phyloP scores from a whole-genome alignment of 1,140 invertebrate genomes.

The Mactra quadrangularis region DNA sequence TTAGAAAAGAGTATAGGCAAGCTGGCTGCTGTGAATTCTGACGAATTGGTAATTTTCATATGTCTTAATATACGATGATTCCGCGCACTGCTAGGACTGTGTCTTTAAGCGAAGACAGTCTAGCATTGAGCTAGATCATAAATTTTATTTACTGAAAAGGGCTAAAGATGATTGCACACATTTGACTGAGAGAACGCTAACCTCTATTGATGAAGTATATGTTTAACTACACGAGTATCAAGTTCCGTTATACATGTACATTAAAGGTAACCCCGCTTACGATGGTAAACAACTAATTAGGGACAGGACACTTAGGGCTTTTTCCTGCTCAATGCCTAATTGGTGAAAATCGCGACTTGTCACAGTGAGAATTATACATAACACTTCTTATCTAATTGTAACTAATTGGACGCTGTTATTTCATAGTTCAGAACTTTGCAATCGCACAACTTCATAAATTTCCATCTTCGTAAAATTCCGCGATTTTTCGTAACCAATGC shows the following conservation, averaged over 20 bases:
- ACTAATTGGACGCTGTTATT: neutral
- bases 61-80: no score
- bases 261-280: neutral
- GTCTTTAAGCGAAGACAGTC: neutral
- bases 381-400: neutral
- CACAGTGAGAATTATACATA: neutral
- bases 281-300: slow-evolving; percentile 27
- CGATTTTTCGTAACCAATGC: no score
- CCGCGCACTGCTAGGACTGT: neutral
- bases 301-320: neutral
- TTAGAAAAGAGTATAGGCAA: no score
- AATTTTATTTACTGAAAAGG: neutral
- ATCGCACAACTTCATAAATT: neutral
- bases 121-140: neutral
- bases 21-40: no score
- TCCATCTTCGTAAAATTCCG: no score
- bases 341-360: neutral
- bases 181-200: neutral
- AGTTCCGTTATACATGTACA: neutral
- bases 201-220: neutral
- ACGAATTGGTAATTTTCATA: no score
- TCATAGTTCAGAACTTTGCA: neutral
- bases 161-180: neutral
- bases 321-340: neutral
- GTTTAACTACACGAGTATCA: neutral